Evolutionary conservation across 2,113 vertebrate genomes (phyloP).

Genomic region (Platysternon megacephalum): DNA sequence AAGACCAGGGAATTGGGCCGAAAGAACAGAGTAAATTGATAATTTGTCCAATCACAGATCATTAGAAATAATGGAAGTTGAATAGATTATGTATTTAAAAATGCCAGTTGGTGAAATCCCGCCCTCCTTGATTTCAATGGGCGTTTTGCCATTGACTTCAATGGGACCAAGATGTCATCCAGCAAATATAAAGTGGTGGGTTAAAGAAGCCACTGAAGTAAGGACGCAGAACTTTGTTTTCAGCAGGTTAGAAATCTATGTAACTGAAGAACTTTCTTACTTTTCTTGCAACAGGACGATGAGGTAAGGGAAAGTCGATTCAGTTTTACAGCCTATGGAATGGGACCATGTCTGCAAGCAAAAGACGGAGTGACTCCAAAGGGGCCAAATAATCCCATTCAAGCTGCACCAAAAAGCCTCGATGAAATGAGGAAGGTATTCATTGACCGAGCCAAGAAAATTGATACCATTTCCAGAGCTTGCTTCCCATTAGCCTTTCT

Average conservation of each 20-base stretch:
- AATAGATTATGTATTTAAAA: not conserved
- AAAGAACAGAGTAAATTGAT: not conserved
- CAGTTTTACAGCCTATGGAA: conserved; percentile 84
- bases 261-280: not conserved
- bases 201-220: not conserved
- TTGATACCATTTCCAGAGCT: conserved; percentile 95
- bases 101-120: not conserved
- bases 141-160: not conserved
- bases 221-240: not conserved
- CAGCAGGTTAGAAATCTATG: not conserved
- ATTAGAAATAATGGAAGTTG: not conserved
- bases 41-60: not conserved
- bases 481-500: conserved; percentile 96
- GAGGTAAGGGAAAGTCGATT: conserved; percentile 86
- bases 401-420: conserved; percentile 78
- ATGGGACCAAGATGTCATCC: not conserved
- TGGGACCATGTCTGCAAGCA: conserved; percentile 83
- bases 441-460: conserved; percentile 96
- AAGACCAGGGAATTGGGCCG: not conserved
- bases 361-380: conserved; percentile 87
- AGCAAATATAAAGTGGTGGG: not conserved
- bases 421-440: conserved; percentile 98
- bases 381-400: conserved; percentile 81
- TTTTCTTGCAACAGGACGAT: conserved; percentile 83
- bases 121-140: not conserved